A percentile compares a stretch with the other conserved stretches of the same genome.
Evolutionary conservation across 92 coral and sea anemone species (phyloP).

Genomic region (Montipora capitata): DNA sequence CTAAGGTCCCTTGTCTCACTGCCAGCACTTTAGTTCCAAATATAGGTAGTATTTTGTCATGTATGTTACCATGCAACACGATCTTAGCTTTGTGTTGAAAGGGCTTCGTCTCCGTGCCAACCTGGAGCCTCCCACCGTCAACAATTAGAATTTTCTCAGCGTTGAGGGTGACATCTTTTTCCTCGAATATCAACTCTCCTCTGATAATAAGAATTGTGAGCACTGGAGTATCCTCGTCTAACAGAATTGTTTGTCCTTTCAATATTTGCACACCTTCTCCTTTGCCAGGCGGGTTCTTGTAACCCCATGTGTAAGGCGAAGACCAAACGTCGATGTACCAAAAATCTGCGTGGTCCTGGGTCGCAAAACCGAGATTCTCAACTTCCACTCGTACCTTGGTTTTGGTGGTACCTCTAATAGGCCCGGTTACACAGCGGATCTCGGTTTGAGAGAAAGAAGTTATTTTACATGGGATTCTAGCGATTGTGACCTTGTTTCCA

Average conservation of each 20-base stretch:
- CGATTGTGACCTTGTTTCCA: constrained; percentile 84
- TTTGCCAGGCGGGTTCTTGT: constrained; percentile 82
- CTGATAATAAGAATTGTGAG: constrained; percentile 81
- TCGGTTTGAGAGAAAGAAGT: constrained; percentile 75
- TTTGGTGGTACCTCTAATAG: constrained; percentile 73
- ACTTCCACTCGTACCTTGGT: constrained; percentile 86
- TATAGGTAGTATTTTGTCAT: constrained; percentile 83
- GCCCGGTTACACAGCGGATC: constrained; percentile 87
- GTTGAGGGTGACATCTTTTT: constrained; percentile 85
- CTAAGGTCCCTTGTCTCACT: constrained; percentile 91
- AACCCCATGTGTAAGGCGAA: constrained; percentile 91
- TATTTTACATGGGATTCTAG: constrained; percentile 77
- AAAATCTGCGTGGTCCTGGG: constrained; percentile 87
- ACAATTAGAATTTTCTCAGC: constrained; percentile 87
- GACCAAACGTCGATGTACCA: constrained; percentile 94
- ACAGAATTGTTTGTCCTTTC: constrained; percentile 87
- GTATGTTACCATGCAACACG: constrained; percentile 83
- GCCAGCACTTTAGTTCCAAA: constrained; percentile 95
- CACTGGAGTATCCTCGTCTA: constrained; percentile 84
- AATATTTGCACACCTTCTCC: constrained; percentile 85
- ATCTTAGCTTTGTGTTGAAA: constrained; percentile 92
- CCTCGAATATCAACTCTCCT: constrained; percentile 91
- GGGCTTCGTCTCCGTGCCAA: constrained; percentile 86
- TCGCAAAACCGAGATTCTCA: constrained; percentile 82
- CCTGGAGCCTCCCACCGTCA: constrained; percentile 90